Percentiles rank a stretch among this genome's conserved stretches.
Evolutionary conservation across 1,140 invertebrate species (phyloP).

Genomic region (Macrobrachium nipponense): DNA sequence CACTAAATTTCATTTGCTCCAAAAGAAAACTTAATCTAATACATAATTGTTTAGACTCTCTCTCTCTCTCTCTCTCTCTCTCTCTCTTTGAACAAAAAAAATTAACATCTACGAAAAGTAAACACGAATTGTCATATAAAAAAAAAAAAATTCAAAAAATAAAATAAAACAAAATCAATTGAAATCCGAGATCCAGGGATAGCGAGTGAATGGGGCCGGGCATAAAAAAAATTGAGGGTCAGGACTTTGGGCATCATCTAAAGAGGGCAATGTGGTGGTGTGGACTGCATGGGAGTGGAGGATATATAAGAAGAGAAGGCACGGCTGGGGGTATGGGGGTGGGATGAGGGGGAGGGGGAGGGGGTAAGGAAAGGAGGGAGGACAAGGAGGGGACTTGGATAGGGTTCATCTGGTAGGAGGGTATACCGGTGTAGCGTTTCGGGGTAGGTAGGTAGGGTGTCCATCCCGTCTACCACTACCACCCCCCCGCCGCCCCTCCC

Average conservation of each 20-base stretch:
- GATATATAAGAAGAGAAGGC: not conserved
- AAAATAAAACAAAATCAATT: not conserved
- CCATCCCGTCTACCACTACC: too few species aligned
- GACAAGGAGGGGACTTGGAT: not conserved
- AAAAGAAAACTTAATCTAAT: too few species aligned
- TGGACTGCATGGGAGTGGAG: not conserved
- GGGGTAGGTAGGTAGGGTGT: too few species aligned
- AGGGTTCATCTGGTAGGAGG: too few species aligned
- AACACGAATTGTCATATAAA: too few species aligned
- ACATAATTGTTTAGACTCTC: too few species aligned
- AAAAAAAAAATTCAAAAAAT: not conserved
- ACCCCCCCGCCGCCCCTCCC: too few species aligned
- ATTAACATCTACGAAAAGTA: too few species aligned
- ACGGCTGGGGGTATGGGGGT: too few species aligned
- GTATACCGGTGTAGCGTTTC: too few species aligned
- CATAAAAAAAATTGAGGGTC: not conserved
- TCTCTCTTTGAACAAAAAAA: not conserved
- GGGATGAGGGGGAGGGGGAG: not conserved
- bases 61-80: not conserved
- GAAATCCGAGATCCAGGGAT: not conserved
- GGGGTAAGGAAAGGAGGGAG: not conserved
- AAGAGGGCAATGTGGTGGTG: not conserved
- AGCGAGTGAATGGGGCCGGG: not conserved
- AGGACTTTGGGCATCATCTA: not conserved
- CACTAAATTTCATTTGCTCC: too few species aligned